These are phyloP conservation scores for Tylochromis polylepis DNA, from an alignment of 2,113 vertebrate genomes.

Conservation along the genomic window DNA sequence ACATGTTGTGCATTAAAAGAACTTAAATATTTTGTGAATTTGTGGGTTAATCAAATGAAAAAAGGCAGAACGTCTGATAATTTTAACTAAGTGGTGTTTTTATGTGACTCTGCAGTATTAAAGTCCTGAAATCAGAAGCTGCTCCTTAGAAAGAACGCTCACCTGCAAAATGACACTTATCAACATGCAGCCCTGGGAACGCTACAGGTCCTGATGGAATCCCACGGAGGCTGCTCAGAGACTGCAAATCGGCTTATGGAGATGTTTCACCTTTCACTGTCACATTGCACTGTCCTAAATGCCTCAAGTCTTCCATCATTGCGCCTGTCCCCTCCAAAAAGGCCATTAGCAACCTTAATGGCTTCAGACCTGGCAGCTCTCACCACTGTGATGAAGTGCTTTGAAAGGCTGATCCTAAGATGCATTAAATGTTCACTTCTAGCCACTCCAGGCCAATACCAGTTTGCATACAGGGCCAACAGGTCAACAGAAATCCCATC, in stretches of 20 bases:
- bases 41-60: background rate
- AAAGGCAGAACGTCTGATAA: background rate
- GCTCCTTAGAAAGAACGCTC: accelerated
- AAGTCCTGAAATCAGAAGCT: background rate
- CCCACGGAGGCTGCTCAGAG: background rate
- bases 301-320: background rate
- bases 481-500: too few relatives aligned
- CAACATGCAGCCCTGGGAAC: background rate
- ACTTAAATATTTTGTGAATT: background rate
- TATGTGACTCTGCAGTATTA: background rate
- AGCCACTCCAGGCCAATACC: too few relatives aligned
- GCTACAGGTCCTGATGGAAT: background rate
- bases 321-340: background rate
- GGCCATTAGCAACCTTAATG: too few relatives aligned
- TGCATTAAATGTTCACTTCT: too few relatives aligned
- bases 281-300: background rate
- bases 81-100: background rate
- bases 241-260: background rate
- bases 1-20: accelerated
- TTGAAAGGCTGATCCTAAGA: too few relatives aligned
- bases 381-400: too few relatives aligned
- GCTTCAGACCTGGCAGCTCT: too few relatives aligned
- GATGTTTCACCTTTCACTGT: background rate
- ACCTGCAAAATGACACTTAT: background rate
- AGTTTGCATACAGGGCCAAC: too few relatives aligned